Evolutionary conservation across 2,888 invertebrate species (phyloP).

Genomic region (Stenurella melanura): DNA sequence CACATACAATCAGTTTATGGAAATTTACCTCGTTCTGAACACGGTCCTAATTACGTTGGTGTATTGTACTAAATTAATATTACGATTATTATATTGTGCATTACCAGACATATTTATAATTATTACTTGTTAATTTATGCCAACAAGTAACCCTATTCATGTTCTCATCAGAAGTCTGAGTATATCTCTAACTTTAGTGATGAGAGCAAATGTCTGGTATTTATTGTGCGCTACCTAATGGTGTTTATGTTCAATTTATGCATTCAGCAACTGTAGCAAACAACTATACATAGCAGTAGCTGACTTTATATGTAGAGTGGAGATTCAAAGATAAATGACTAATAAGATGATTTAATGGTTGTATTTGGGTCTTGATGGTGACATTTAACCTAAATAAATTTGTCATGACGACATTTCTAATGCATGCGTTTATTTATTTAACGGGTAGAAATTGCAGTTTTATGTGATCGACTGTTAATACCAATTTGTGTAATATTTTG

Average conservation of each 20-base stretch:
- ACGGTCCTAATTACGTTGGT: too few species aligned
- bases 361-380: background rate
- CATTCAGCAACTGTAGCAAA: conserved; percentile 23
- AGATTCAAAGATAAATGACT: background rate
- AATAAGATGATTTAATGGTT: background rate
- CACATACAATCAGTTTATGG: too few species aligned
- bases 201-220: conserved; percentile 29
- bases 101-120: background rate
- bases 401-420: too few species aligned
- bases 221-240: conserved; percentile 29
- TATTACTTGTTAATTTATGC: background rate
- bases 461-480: too few species aligned
- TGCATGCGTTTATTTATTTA: too few species aligned
- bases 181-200: conserved; percentile 13
- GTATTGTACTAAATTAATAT: too few species aligned
- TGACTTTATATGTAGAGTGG: background rate
- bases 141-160: background rate
- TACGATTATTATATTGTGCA: background rate
- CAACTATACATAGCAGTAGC: conserved; percentile 7
- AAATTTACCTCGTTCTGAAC: too few species aligned
- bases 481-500: too few species aligned
- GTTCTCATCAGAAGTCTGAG: conserved; percentile 5
- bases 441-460: too few species aligned
- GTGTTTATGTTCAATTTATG: conserved; percentile 26
- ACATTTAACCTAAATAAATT: too few species aligned